Evolutionary conservation across 2,113 vertebrate species (phyloP).

Genomic region (Erythrocebus patas): DNA sequence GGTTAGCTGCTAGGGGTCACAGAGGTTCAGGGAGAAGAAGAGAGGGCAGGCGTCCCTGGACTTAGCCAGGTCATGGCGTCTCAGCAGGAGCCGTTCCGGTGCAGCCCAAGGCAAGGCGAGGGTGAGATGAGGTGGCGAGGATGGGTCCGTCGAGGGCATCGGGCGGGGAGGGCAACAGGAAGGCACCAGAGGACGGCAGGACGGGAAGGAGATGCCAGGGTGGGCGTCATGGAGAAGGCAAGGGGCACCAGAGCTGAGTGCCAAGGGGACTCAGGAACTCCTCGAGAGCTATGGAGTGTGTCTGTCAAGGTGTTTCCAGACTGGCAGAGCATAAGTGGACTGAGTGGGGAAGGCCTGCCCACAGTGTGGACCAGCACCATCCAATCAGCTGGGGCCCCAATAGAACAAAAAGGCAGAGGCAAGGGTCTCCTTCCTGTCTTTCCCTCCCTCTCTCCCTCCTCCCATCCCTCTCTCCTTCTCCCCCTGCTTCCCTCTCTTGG

Average conservation of each 20-base stretch:
- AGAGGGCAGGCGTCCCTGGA: fast-evolving
- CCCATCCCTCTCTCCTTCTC: no score
- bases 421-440: not conserved
- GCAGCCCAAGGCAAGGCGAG: no score
- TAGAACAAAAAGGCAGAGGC: not conserved
- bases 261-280: not conserved
- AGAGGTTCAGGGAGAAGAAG: not conserved
- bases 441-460: not conserved
- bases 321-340: no score
- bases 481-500: not conserved
- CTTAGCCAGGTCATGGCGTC: not conserved
- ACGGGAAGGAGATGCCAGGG: fast-evolving
- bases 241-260: not conserved
- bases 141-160: fast-evolving
- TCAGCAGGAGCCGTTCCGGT: not conserved
- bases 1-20: not conserved
- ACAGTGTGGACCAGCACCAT: not conserved
- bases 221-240: fast-evolving
- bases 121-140: fast-evolving
- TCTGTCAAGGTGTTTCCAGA: not conserved
- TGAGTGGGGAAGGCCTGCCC: not conserved
- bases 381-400: not conserved
- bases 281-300: not conserved
- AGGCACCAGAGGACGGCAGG: fast-evolving
- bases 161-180: not conserved